Evolutionary conservation across 2,888 invertebrate species (phyloP).

Genomic region (Penaeus monodon): DNA sequence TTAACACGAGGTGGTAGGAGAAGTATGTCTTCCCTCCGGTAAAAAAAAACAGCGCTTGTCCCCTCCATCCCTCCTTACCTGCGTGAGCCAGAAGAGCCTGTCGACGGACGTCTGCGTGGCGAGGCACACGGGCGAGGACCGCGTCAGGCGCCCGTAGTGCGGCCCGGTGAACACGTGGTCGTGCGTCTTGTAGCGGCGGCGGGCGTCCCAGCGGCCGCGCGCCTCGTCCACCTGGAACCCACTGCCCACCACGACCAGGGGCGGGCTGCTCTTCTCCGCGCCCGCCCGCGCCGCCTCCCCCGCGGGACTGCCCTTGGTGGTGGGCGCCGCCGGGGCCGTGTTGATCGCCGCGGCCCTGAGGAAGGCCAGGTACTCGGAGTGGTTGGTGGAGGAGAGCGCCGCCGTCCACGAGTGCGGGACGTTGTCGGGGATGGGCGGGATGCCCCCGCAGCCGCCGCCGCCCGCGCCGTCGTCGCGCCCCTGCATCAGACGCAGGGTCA

Average conservation of each 20-base stretch:
- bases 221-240: constrained; percentile 44
- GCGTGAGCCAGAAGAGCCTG: constrained; percentile 81
- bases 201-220: constrained; percentile 51
- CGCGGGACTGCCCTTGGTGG: background rate
- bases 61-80: constrained; percentile 67
- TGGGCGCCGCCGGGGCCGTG: background rate
- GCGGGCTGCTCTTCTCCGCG: background rate
- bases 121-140: constrained; percentile 78
- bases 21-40: too few species aligned
- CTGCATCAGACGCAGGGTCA: constrained; percentile 75
- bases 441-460: constrained; percentile 18
- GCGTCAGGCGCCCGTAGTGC: constrained; percentile 70
- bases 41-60: too few species aligned
- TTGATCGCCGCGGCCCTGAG: constrained; percentile 28
- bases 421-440: constrained; percentile 1
- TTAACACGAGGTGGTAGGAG: too few species aligned
- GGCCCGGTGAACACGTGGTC: constrained; percentile 55
- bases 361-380: constrained; percentile 57
- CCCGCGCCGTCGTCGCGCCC: constrained; percentile 37
- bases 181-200: constrained; percentile 47
- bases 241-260: constrained; percentile 24
- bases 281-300: background rate
- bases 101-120: constrained; percentile 91
- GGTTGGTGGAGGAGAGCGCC: constrained; percentile 42
- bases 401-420: constrained; percentile 31